Conservation (phyloP, 2,888 invertebrate genomes). For the Trichogramma evanescens region DNA sequence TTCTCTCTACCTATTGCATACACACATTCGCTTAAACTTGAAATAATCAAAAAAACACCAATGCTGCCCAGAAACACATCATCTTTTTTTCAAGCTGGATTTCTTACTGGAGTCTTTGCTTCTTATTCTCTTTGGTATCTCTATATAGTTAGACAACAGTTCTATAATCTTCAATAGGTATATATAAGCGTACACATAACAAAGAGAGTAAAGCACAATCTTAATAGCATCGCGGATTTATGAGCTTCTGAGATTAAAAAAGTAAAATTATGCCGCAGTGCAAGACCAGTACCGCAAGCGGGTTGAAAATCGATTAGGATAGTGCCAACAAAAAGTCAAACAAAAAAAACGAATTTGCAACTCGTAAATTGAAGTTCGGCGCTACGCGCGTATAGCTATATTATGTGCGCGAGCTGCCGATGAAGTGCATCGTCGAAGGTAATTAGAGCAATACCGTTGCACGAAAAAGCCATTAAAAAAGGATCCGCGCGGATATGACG, state of each 20-base stretch:
- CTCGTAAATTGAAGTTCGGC: constrained; percentile 7
- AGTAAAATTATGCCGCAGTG: neutral
- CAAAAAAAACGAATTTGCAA: constrained; percentile 5
- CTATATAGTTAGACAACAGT: neutral
- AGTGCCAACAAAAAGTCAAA: neutral
- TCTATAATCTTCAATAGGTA: neutral
- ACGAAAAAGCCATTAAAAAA: neutral
- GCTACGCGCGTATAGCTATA: neutral
- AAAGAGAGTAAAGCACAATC: constrained; percentile 6
- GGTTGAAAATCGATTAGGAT: constrained; percentile 8
- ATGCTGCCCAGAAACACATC: neutral
- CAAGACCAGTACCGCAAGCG: neutral
- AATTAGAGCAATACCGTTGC: constrained; percentile 21
- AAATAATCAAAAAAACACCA: constrained; percentile 2
- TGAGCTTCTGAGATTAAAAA: constrained; percentile 13
- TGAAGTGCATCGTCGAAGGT: constrained; percentile 23
- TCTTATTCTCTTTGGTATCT: neutral
- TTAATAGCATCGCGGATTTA: constrained; percentile 17
- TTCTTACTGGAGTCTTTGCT: neutral
- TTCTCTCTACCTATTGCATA: neutral
- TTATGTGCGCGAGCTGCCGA: constrained; percentile 5
- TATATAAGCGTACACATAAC: no score
- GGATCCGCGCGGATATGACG: no score
- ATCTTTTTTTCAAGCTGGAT: no score
- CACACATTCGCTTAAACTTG: neutral